Percentiles rank a stretch among this genome's conserved stretches.
Conservation (phyloP, 2,113 vertebrate genomes). For the Otus sunia region DNA sequence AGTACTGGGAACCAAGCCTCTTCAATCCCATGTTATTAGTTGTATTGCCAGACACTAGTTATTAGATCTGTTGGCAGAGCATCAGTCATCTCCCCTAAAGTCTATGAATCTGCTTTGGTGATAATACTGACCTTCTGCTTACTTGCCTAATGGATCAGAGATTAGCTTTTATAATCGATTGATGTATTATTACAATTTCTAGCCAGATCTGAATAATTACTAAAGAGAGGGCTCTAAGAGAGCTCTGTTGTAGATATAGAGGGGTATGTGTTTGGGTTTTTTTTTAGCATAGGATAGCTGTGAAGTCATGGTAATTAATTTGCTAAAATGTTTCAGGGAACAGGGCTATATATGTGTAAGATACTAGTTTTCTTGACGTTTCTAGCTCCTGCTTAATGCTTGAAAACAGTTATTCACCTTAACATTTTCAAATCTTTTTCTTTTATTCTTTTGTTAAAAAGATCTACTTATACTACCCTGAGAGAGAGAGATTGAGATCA, state of each 20-base stretch:
- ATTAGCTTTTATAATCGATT: neutral
- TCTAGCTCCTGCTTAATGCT: neutral
- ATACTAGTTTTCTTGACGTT: neutral
- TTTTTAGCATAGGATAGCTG: neutral
- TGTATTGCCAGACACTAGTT: neutral
- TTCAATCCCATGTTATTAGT: neutral
- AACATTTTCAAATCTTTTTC: neutral
- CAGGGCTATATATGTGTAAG: neutral
- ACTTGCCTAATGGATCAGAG: neutral
- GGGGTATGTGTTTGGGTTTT: accelerated
- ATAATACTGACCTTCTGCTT: neutral
- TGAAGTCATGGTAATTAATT: neutral
- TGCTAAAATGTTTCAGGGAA: neutral
- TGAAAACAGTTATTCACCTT: neutral
- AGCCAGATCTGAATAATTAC: neutral
- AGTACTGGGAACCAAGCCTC: neutral
- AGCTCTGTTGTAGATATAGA: neutral
- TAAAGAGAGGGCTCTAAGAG: neutral
- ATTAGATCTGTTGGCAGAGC: neutral
- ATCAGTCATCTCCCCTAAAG: neutral
- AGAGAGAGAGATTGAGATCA: neutral
- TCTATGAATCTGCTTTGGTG: neutral
- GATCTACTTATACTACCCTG: neutral
- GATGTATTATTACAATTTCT: neutral
- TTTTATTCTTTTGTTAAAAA: neutral